Evolutionary conservation across 2,797 vertebrate species (phyloP), one percentile per base, ranked within the genome.

Genomic region (Holocentrus rufus): DNA sequence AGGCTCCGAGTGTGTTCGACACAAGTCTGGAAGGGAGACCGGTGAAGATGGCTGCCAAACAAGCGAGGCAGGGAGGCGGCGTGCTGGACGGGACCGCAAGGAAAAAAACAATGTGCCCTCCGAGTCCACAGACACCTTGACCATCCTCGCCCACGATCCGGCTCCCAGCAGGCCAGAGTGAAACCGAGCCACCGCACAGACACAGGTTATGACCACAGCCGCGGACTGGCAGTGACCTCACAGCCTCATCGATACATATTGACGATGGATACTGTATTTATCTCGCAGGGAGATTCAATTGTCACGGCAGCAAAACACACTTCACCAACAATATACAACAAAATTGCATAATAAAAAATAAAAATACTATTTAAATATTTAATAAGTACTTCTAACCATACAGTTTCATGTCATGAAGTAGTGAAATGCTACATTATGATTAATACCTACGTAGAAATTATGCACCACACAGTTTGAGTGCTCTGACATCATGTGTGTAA

Each of bases 141-240:
- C 52, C 20, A 53, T 54, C 68, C 64, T 17, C 56, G 56, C 66
- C 74, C 70, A 86, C 75, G 79, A 83, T 79, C 82, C 80, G 74
- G 56, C 34, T 82, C 86, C 53, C 85, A 85, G 87, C 77, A 61
- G 75, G 88, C 9, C 1, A 72, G 79, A 74, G 27, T 34, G 59
- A 81, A 83, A 78, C 79, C 61, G 76, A 59, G 25, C 2, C 25
- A 27, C 25, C 25, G 25, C 49, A 7, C 22, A 73, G 60, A 23
- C 11, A 54, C 56, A 64, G 2, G 25, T 27, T 44, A 81, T 75
- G 64, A 66, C 70, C 70, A 50, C 9, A 27, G 47, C 61, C 53
- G 14, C 53, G 64, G 68, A 52, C 39, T 36, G 44, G 57, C 65
- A 47, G 58, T 71, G 74, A 83, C 84, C 69, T 77, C 36, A 63